Conservation (phyloP, 2,888 invertebrate genomes). For the Plebejus argus region DNA sequence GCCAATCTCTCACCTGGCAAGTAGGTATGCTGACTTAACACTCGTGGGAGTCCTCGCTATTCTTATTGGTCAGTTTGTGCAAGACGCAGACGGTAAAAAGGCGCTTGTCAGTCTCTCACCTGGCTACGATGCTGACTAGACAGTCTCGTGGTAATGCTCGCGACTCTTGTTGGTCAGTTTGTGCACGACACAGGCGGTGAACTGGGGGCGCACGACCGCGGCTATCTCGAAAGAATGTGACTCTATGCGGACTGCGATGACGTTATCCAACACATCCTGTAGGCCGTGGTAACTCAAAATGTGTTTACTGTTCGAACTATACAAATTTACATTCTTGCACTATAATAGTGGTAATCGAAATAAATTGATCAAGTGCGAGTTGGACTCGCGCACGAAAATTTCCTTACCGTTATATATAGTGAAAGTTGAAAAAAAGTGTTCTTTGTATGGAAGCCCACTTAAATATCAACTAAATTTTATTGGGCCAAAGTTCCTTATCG, state of each 20-base stretch:
- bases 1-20: not conserved
- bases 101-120: not conserved
- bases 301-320: no score
- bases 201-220: constrained; percentile 48
- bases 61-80: constrained; percentile 45
- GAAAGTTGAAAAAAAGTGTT: no score
- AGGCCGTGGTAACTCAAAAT: constrained; percentile 46
- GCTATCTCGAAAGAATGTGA: constrained; percentile 51
- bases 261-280: constrained; percentile 58
- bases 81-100: constrained; percentile 51
- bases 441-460: no score
- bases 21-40: not conserved
- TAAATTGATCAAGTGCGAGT: no score
- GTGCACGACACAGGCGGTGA: constrained; percentile 53
- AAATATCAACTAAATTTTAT: no score
- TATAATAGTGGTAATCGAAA: no score
- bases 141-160: not conserved
- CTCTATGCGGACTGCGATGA: constrained; percentile 56
- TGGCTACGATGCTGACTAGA: not conserved
- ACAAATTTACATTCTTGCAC: no score
- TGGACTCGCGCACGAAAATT: no score
- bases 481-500: no score
- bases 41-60: not conserved
- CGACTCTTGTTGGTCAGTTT: constrained; percentile 42
- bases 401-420: no score